Evolutionary conservation across 2,888 invertebrate genomes (phyloP).

Genomic region (Anarsia innoxiella): DNA sequence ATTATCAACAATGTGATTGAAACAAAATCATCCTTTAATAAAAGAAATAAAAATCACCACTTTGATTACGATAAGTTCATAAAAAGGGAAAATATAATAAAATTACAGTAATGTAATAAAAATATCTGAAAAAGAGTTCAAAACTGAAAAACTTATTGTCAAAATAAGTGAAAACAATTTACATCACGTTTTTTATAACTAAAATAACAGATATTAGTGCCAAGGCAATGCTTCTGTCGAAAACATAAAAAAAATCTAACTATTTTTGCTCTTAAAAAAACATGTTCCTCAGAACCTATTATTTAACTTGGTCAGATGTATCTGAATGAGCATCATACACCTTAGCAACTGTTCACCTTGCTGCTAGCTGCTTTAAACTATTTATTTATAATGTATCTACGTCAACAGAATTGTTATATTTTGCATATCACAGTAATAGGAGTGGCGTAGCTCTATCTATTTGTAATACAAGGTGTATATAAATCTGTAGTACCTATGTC

Average conservation of each 20-base stretch:
- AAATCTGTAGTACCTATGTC: no score
- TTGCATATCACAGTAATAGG: constrained; percentile 7
- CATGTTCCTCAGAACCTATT: no score
- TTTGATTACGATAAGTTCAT: constrained; percentile 44
- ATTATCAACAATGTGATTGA: constrained; percentile 46
- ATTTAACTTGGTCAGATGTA: no score
- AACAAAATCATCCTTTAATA: constrained; percentile 50
- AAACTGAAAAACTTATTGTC: constrained; percentile 34
- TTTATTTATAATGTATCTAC: no score
- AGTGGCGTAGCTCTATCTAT: background rate
- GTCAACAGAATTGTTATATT: no score
- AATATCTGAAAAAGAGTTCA: constrained; percentile 37
- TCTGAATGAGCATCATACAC: no score
- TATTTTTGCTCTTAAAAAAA: no score
- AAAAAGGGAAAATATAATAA: constrained; percentile 42
- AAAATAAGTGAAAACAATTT: constrained; percentile 22
- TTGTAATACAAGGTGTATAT: background rate
- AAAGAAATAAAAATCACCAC: constrained; percentile 48
- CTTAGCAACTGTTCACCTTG: no score
- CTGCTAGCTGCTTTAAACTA: no score
- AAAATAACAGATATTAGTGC: constrained; percentile 2
- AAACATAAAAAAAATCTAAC: no score
- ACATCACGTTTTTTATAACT: constrained; percentile 14
- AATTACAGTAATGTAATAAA: constrained; percentile 42
- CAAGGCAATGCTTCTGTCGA: no score